These are phyloP conservation scores for Hafferia zeledoni DNA, from an alignment of 2,797 vertebrate genomes.

Conservation along the genomic window DNA sequence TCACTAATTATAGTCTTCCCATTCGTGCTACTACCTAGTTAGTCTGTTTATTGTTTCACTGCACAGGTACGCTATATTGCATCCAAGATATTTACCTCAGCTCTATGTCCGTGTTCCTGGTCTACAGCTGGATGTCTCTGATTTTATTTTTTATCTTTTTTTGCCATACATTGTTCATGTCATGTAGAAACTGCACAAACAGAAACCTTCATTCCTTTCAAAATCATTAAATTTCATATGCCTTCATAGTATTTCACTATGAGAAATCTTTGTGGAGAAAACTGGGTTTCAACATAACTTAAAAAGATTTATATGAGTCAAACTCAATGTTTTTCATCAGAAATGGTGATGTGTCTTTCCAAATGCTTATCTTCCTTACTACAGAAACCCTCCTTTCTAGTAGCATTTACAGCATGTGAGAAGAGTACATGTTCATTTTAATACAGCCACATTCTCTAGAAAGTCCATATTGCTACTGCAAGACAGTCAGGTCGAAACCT, in stretches of 20 bases:
- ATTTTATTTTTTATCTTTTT: not conserved
- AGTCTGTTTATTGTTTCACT: not conserved
- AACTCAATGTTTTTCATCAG: not conserved
- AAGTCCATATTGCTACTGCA: not conserved
- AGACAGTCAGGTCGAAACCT: not conserved
- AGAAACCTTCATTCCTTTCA: not conserved
- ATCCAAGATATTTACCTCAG: not conserved
- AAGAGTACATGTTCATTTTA: not conserved
- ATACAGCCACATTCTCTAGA: not conserved
- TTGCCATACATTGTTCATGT: not conserved
- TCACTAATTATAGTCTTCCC: not conserved
- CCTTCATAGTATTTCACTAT: not conserved
- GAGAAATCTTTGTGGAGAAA: not conserved
- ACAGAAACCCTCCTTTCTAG: not conserved
- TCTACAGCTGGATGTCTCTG: not conserved
- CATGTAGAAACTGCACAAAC: not conserved
- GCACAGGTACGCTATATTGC: not conserved
- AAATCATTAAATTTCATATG: not conserved
- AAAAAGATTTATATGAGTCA: not conserved
- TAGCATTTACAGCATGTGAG: not conserved
- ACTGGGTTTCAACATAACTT: not conserved
- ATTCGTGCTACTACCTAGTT: not conserved
- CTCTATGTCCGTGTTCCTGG: not conserved
- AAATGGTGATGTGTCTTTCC: not conserved
- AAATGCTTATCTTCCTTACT: constrained; percentile 26